Evolutionary conservation across 92 coral and sea anemone genomes (phyloP).

Genomic region (Epizoanthus stellaris): DNA sequence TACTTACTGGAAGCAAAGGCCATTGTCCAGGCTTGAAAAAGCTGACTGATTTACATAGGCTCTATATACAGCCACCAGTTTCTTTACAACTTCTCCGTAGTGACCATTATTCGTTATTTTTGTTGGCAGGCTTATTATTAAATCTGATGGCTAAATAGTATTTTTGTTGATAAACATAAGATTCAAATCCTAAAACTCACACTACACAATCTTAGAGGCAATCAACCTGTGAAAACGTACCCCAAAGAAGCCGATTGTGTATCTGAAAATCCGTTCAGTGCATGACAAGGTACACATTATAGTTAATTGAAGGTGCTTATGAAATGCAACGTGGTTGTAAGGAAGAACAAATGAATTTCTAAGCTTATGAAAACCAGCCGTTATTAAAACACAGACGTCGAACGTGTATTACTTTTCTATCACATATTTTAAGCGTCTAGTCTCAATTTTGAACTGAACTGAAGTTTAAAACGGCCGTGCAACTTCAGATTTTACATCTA

Average conservation of each 20-base stretch:
- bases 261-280: too few relatives aligned
- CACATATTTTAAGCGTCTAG: not conserved
- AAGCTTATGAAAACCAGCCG: not conserved
- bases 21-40: not conserved
- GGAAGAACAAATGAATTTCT: not conserved
- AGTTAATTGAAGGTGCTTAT: not conserved
- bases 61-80: slow-evolving; percentile 23
- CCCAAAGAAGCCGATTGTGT: not conserved
- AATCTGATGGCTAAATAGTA: slow-evolving; percentile 10
- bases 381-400: not conserved
- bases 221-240: not conserved
- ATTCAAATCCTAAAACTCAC: not conserved
- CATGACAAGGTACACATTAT: too few relatives aligned
- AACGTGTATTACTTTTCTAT: not conserved
- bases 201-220: not conserved
- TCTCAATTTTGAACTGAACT: not conserved
- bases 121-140: not conserved
- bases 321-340: not conserved
- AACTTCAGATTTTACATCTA: too few relatives aligned
- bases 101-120: slow-evolving; percentile 5
- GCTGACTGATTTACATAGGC: not conserved
- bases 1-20: not conserved
- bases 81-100: not conserved
- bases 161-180: slow-evolving; percentile 1
- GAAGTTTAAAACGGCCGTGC: too few relatives aligned